These are phyloP conservation scores for Dendrocincla tyrannina DNA, from an alignment of 2,797 vertebrate species.

Conservation along the genomic window DNA sequence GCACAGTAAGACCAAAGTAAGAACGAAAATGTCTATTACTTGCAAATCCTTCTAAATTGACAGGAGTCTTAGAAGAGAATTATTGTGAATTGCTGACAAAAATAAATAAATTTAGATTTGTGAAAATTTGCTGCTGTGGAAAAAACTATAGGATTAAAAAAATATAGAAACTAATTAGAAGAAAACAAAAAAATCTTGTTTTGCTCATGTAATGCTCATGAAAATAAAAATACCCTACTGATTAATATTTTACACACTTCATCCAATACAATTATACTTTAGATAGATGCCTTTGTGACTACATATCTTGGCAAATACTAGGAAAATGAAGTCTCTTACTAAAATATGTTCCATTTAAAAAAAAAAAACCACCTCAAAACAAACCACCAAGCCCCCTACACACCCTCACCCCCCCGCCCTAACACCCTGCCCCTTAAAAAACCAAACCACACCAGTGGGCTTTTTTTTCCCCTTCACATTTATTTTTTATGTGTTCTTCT, in stretches of 20 bases:
- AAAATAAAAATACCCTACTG: background rate
- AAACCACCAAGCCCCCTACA: too few species aligned
- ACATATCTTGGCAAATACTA: background rate
- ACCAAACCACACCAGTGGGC: rapidly evolving
- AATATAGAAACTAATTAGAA: background rate
- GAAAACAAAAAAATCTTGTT: background rate
- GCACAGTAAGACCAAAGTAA: background rate
- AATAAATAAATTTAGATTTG: background rate
- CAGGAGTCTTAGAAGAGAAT: background rate
- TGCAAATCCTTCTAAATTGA: background rate
- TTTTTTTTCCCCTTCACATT: background rate
- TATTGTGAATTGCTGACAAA: background rate
- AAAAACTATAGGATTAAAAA: background rate
- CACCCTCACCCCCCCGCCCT: rapidly evolving
- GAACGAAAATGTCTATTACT: background rate
- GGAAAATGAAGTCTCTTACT: background rate
- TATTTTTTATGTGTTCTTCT: background rate
- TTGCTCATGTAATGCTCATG: background rate
- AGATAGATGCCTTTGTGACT: background rate
- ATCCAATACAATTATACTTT: background rate
- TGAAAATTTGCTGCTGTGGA: background rate
- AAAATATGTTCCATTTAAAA: background rate
- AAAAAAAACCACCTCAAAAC: too few species aligned
- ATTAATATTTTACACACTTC: background rate
- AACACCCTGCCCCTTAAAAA: background rate